Conservation (phyloP, 2,888 invertebrate genomes). For the Microplitis manilae region DNA sequence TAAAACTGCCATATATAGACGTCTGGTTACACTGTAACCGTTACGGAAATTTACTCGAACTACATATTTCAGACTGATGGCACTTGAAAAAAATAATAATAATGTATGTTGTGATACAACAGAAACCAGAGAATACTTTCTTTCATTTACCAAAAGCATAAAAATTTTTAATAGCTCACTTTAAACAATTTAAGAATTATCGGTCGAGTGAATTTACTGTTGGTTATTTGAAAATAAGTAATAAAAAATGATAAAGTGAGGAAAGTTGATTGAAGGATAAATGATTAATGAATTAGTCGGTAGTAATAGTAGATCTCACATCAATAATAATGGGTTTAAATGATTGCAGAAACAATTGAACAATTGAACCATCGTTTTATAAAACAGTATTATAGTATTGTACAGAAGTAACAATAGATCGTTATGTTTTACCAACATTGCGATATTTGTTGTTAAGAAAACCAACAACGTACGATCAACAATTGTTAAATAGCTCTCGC, state of each 20-base stretch:
- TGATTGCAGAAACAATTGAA: constrained; percentile 60
- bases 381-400: constrained; percentile 63
- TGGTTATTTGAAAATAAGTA: not conserved
- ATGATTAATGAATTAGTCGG: not conserved
- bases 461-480: constrained; percentile 59
- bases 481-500: constrained; percentile 51
- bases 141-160: too few species aligned
- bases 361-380: constrained; percentile 59
- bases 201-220: not conserved
- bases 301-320: not conserved
- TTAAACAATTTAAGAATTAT: too few species aligned
- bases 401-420: constrained; percentile 64
- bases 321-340: constrained; percentile 17
- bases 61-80: not conserved
- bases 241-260: not conserved
- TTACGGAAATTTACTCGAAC: too few species aligned
- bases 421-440: constrained; percentile 59
- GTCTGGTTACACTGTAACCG: not conserved
- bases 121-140: too few species aligned
- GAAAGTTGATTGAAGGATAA: not conserved
- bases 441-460: constrained; percentile 43
- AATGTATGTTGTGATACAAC: not conserved
- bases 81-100: not conserved
- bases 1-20: not conserved
- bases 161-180: too few species aligned